A percentile compares a stretch with the other conserved stretches of the same genome.
Conservation (phyloP, 2,113 vertebrate species). For the Triplophysa tibetana region DNA sequence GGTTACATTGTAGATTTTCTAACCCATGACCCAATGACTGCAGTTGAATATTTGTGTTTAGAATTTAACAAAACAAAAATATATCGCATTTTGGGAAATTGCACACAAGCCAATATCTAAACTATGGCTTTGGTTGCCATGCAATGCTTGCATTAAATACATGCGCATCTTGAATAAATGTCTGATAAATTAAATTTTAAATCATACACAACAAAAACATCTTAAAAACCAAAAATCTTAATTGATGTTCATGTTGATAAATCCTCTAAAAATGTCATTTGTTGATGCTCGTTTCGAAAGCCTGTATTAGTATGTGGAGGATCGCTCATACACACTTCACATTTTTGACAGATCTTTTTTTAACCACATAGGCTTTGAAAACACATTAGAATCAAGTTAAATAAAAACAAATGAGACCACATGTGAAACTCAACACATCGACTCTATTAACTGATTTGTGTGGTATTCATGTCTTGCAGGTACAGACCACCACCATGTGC, state of each 20-base stretch:
- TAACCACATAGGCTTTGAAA: slow-evolving; percentile 3
- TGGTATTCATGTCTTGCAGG: slow-evolving; percentile 69
- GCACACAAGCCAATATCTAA: not conserved
- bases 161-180: not conserved
- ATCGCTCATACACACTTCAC: not conserved
- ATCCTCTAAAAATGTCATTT: slow-evolving; percentile 7
- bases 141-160: not conserved
- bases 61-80: not conserved
- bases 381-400: not conserved
- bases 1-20: not conserved
- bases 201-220: not conserved
- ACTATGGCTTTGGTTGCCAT: not conserved
- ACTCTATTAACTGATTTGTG: not conserved
- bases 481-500: slow-evolving; percentile 98
- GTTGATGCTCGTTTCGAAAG: not conserved
- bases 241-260: not conserved
- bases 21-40: not conserved
- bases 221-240: not conserved
- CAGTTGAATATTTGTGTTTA: not conserved
- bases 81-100: not conserved
- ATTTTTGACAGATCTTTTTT: not conserved
- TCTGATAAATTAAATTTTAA: not conserved
- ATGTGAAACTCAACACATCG: not conserved
- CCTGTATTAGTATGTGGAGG: slow-evolving; percentile 23
- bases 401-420: not conserved